These are phyloP conservation scores for Agraylea sexmaculata DNA, from an alignment of 1,140 invertebrate genomes.

Conservation along the genomic window DNA sequence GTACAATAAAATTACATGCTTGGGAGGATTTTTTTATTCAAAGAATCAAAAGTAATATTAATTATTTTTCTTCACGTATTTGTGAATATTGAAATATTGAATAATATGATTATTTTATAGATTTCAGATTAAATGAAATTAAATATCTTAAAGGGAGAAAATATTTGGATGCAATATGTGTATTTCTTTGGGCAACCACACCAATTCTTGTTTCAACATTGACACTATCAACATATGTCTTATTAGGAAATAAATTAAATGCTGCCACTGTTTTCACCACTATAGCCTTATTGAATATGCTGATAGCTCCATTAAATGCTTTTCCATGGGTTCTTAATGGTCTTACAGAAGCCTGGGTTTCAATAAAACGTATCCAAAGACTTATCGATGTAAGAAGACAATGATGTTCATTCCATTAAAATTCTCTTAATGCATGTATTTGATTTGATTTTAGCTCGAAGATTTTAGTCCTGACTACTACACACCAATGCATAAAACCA, in stretches of 20 bases:
- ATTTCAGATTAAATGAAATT: slow-evolving; percentile 57
- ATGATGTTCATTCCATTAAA: slow-evolving; percentile 14
- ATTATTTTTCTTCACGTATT: too few relatives aligned
- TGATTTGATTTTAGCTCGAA: slow-evolving; percentile 39
- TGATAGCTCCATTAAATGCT: slow-evolving; percentile 90
- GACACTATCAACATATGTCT: slow-evolving; percentile 81
- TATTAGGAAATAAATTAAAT: slow-evolving; percentile 68
- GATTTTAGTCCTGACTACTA: slow-evolving; percentile 45
- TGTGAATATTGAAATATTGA: too few relatives aligned
- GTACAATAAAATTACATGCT: slow-evolving; percentile 81
- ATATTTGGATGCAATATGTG: slow-evolving; percentile 96
- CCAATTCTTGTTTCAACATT: slow-evolving; percentile 88
- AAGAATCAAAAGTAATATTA: slow-evolving; percentile 39
- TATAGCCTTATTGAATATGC: slow-evolving; percentile 89
- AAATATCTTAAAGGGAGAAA: slow-evolving; percentile 73
- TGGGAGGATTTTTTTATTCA: slow-evolving; percentile 85
- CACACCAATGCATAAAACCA: slow-evolving; percentile 32
- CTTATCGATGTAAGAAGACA: slow-evolving; percentile 50
- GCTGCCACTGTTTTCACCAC: slow-evolving; percentile 90
- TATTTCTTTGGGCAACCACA: slow-evolving; percentile 99
- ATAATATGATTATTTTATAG: too few relatives aligned
- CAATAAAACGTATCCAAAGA: slow-evolving; percentile 68
- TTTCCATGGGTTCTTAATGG: slow-evolving; percentile 99
- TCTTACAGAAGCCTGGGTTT: slow-evolving; percentile 87
- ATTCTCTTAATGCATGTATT: slow-evolving; percentile 2